Percentiles rank a stretch among this genome's conserved stretches.
These are phyloP conservation scores for Leptopilina myrica DNA, from an alignment of 2,888 invertebrate genomes.

Conservation along the genomic window DNA sequence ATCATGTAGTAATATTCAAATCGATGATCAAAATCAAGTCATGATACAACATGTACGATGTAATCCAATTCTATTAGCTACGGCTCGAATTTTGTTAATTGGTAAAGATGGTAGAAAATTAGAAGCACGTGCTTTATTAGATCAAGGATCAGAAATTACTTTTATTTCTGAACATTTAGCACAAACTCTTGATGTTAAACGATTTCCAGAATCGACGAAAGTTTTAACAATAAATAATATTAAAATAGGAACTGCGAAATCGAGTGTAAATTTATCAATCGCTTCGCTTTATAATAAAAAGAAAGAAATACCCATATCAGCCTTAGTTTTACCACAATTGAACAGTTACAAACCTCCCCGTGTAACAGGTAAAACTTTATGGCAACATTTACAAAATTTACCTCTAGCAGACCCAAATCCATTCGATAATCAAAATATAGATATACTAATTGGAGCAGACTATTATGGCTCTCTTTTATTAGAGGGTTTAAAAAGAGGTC, in stretches of 20 bases:
- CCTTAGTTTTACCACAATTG: neutral
- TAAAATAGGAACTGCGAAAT: neutral
- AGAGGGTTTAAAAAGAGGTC: neutral
- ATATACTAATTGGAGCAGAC: neutral
- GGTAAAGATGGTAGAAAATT: neutral
- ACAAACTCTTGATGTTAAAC: no score
- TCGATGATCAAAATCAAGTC: no score
- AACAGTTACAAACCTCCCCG: conserved; percentile 4
- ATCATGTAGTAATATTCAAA: no score
- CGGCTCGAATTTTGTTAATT: neutral
- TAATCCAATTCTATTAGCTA: neutral
- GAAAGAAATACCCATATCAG: neutral
- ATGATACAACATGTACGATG: neutral
- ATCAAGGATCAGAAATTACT: neutral
- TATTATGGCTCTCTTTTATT: neutral
- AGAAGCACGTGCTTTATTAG: neutral
- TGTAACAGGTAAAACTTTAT: no score
- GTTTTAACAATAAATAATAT: neutral
- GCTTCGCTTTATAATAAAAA: neutral
- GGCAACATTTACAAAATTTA: no score
- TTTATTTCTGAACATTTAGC: neutral
- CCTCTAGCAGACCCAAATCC: neutral
- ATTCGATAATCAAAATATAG: neutral
- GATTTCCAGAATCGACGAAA: no score
- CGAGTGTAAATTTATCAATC: neutral